phyloP scores from a whole-genome alignment of 2,888 invertebrate genomes.

The Lycaena phlaeas region DNA sequence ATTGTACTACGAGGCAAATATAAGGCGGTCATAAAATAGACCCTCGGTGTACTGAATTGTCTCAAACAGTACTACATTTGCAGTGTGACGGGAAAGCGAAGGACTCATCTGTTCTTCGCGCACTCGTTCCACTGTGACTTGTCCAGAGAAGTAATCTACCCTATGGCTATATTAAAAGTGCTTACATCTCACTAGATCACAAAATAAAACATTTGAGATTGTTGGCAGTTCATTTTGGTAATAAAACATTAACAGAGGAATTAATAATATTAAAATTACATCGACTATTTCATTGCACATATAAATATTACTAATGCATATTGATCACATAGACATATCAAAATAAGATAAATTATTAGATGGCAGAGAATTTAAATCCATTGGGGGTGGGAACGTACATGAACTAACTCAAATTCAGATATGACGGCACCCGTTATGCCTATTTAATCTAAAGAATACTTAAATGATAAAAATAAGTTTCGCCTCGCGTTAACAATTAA shows the following conservation, averaged over 20 bases:
- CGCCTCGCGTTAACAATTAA: conserved; percentile 22
- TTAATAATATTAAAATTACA: conserved; percentile 23
- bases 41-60: too few relatives aligned
- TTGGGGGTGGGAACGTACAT: conserved; percentile 48
- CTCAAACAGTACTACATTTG: conserved; percentile 44
- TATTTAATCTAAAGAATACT: conserved; percentile 65
- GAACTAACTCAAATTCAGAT: conserved; percentile 71
- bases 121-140: conserved; percentile 56
- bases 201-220: conserved; percentile 51
- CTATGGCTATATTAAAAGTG: conserved; percentile 43
- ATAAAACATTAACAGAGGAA: conserved; percentile 23
- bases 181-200: conserved; percentile 47
- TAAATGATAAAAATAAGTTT: conserved; percentile 47
- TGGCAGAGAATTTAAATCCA: conserved; percentile 20
- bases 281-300: conserved; percentile 6
- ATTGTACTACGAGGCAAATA: conserved; percentile 53
- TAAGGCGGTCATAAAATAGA: conserved; percentile 22
- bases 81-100: conserved; percentile 40
- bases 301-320: conserved; percentile 3
- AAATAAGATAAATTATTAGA: conserved; percentile 1
- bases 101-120: conserved; percentile 23
- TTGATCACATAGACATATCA: not conserved
- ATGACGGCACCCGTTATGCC: conserved; percentile 58
- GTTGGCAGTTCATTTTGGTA: conserved; percentile 40
- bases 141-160: conserved; percentile 53